Evolutionary conservation across 2,113 vertebrate species (phyloP), one percentile per base, ranked within the genome.

Genomic region (Periophthalmodon schlosseri): DNA sequence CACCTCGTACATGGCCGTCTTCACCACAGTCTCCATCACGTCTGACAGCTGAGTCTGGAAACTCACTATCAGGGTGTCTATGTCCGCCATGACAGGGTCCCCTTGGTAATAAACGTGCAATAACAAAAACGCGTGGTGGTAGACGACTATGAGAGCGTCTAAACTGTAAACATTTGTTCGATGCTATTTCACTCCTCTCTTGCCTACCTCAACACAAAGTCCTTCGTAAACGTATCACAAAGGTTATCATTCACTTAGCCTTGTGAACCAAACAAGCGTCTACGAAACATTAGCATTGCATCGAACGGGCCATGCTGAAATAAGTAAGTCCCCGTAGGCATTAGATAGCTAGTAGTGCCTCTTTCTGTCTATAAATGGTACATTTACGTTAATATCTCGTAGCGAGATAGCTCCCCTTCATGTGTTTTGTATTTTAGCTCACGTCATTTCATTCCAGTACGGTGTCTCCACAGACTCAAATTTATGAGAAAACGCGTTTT

Each of bases 11-110:
- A 94, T 87, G 12, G 93, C 90, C 0, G 91, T 90, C 79, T 93
- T 94, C 15, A 94, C 72, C 63, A 94, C 82, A 1, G 90, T 84
- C 84, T 94, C 94, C 93, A 94, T 93, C 66, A 94, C 90, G 28
- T 91, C 91, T 4, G 92, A 92, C 0, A 94, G 91, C 83, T 93
- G 93, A 15, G 90, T 87, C 88, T 94, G 93, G 77, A 94, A 94
- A 4, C 91, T 85, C 21, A 91, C 84, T 16, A 93, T 67, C 8
- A 94, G 84, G 14, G 80, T 75, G 70, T 94, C 92, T 73, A 89
- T 39, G 28, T 89, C 83, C 77, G 91, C 88, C 93, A 94, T 93
- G 66, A 4, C 73, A 4, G 15, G 16, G 49, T 21, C 18, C 69
- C 33, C 16, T 34, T 15, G 7, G 56, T 44, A 65, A 39, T 39